Evolutionary conservation across 2,797 vertebrate species (phyloP).

Genomic region (Xenops minutus): DNA sequence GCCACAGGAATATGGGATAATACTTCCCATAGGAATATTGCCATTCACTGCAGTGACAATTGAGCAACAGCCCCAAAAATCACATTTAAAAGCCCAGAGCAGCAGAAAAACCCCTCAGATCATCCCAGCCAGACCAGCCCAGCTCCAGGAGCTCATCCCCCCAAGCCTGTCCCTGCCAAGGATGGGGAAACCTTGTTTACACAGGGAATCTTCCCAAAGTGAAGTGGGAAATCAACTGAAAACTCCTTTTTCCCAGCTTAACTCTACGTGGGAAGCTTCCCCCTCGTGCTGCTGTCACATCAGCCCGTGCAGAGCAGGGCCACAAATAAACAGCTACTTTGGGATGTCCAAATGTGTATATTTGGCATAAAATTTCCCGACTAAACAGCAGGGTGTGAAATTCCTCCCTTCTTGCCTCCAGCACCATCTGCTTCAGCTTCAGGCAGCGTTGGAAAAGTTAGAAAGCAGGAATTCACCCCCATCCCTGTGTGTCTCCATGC

Average conservation of each 20-base stretch:
- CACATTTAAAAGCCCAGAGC: neutral
- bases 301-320: neutral
- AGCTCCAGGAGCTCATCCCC: neutral
- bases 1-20: neutral
- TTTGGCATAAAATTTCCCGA: neutral
- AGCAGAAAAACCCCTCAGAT: neutral
- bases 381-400: constrained; percentile 7
- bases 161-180: neutral
- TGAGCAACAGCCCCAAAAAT: neutral
- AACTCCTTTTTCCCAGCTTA: neutral
- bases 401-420: neutral
- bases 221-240: neutral
- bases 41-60: neutral
- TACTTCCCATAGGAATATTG: neutral
- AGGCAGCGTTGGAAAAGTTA: neutral
- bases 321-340: neutral
- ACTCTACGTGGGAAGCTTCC: neutral
- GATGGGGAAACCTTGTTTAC: neutral
- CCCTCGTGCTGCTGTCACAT: accelerated
- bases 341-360: neutral
- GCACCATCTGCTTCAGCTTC: neutral
- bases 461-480: neutral
- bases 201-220: neutral
- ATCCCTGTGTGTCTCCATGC: neutral
- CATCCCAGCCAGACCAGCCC: neutral